Evolutionary conservation across 1,140 invertebrate genomes (phyloP).

Genomic region (Zophobas morio): DNA sequence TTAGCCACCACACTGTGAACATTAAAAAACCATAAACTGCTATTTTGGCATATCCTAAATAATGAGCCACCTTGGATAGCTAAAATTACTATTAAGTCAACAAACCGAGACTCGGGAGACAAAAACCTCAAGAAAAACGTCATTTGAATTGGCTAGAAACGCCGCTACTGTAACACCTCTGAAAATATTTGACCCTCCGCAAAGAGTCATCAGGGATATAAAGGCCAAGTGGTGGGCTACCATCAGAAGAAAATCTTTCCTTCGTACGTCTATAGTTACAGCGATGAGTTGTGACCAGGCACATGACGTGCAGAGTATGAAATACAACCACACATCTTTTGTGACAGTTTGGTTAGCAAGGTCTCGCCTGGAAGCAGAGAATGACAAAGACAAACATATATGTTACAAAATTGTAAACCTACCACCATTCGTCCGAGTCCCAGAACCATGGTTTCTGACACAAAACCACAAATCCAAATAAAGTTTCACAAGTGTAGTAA

Average conservation of each 20-base stretch:
- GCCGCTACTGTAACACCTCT: no score
- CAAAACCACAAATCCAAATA: no score
- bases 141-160: neutral
- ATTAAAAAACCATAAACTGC: neutral
- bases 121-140: neutral
- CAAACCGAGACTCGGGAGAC: neutral
- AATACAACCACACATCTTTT: conserved; percentile 61
- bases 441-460: conserved; percentile 71
- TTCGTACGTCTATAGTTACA: neutral
- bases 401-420: conserved; percentile 60
- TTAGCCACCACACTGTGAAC: neutral
- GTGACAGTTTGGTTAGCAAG: conserved; percentile 76
- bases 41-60: neutral
- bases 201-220: neutral
- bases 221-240: neutral
- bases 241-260: conserved; percentile 2
- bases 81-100: neutral
- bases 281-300: neutral
- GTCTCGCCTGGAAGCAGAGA: conserved; percentile 55
- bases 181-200: no score
- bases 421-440: conserved; percentile 94
- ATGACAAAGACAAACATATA: neutral
- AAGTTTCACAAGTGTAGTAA: no score
- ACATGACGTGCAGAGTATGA: neutral
- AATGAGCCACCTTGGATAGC: neutral